Percentiles rank a stretch among this genome's conserved stretches.
Conservation (phyloP, 2,797 vertebrate genomes). For the Sebastes iracundus region DNA sequence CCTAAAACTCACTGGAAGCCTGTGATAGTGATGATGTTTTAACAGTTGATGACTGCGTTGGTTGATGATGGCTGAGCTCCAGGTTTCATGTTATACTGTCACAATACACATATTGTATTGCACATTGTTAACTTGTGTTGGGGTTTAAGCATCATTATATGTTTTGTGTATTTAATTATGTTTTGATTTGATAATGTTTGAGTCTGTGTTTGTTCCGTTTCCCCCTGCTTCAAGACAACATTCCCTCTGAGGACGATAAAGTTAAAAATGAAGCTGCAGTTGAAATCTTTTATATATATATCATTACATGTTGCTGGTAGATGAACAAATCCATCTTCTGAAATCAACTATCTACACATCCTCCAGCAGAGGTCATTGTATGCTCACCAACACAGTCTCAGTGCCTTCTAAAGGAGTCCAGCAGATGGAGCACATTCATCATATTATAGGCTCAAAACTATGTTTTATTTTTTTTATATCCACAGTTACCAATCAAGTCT, state of each 20-base stretch:
- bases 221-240: not conserved
- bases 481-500: constrained; percentile 1
- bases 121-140: not conserved
- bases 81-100: not conserved
- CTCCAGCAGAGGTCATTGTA: constrained; percentile 60
- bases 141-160: not conserved
- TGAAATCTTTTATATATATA: not conserved
- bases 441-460: not conserved
- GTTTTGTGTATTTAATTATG: not conserved
- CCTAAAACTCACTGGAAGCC: not conserved
- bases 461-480: not conserved
- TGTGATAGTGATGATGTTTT: not conserved
- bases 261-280: not conserved
- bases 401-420: constrained; percentile 14
- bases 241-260: too few relatives aligned
- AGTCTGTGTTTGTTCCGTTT: not conserved
- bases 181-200: not conserved
- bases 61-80: not conserved
- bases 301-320: not conserved
- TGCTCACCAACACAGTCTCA: not conserved
- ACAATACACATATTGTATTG: not conserved
- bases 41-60: not conserved
- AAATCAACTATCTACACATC: not conserved
- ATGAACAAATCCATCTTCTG: not conserved
- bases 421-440: constrained; percentile 28